Conservation (phyloP, 2,797 vertebrate genomes). For the Natrix natrix region DNA sequence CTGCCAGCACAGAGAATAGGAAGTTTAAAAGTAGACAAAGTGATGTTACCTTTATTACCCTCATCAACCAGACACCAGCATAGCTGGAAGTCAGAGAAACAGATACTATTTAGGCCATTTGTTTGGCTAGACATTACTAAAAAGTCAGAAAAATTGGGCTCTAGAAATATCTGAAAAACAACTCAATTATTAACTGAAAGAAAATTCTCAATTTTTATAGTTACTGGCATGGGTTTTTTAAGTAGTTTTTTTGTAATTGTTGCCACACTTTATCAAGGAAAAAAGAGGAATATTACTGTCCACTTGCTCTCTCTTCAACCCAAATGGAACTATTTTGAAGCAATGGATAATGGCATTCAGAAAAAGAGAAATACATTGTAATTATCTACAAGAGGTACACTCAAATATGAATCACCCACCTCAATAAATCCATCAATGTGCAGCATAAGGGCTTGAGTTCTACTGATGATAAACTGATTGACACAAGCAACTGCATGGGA, state of each 20-base stretch:
- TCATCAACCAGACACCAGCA: neutral
- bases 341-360: neutral
- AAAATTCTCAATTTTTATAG: neutral
- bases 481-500: conserved; percentile 97
- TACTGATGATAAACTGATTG: conserved; percentile 97
- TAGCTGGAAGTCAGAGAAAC: neutral
- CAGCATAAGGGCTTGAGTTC: conserved; percentile 96
- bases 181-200: neutral
- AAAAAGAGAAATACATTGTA: neutral
- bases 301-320: neutral
- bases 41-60: neutral
- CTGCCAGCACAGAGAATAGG: neutral
- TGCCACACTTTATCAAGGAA: neutral
- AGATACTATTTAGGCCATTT: neutral
- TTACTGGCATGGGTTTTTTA: neutral
- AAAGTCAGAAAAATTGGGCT: neutral
- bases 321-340: neutral
- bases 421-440: conserved; percentile 97
- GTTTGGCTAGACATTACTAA: neutral
- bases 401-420: conserved; percentile 74
- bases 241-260: neutral
- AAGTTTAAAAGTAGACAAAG: neutral
- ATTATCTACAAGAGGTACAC: neutral
- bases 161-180: neutral
- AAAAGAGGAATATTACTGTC: neutral